Evolutionary conservation across 1,140 invertebrate species (phyloP), one percentile per base, ranked within the genome.

Genomic region (Drosophila nebulosa): DNA sequence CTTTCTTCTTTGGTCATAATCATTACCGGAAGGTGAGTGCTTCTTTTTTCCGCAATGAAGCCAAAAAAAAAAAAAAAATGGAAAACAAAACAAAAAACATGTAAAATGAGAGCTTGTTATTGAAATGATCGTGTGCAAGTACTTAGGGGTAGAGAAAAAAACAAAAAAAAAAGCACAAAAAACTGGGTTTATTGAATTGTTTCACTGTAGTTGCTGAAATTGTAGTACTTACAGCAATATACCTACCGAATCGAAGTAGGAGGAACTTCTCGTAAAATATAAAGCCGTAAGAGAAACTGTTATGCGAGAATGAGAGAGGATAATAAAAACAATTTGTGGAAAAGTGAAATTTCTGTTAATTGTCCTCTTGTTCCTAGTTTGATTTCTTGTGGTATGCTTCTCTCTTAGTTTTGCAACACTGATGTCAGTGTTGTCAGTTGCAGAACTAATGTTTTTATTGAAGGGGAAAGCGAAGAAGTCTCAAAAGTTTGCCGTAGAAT

Each of bases 121-220:
- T 80, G 74, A 80, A 86, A 74, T 68, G 66, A 70, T 80, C 80
- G 56, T 57, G 57, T 58, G 39, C 18, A 46, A 46, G 39, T 46
- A 46, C 39, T 46, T 21, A 46, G 39, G 39, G 39, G 39, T 46
- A 46, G n/a, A n/a, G n/a, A 16, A 16, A 7, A 42, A 42, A 42
- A 1, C 39, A 39, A 39, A 14, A 42, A 36, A 36, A 32, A 32
- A 39, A 39, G 5, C 27, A 7, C 39, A 42, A 42, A 21, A 26
- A 69, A 69, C 52, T 56, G 74, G 78, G 64, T 88, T 86, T 86
- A 86, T 86, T 88, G 78, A 88, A 81, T 81, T 86, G 83, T 58
- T 75, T 75, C 74, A 69, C 64, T 69, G 53, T 59, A 57, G 76
- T 51, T 50, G 56, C 56, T 12, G 21, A 66, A 66, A 53, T 53